Conservation (phyloP, 1,140 invertebrate species). For the Ips nitidus region DNA sequence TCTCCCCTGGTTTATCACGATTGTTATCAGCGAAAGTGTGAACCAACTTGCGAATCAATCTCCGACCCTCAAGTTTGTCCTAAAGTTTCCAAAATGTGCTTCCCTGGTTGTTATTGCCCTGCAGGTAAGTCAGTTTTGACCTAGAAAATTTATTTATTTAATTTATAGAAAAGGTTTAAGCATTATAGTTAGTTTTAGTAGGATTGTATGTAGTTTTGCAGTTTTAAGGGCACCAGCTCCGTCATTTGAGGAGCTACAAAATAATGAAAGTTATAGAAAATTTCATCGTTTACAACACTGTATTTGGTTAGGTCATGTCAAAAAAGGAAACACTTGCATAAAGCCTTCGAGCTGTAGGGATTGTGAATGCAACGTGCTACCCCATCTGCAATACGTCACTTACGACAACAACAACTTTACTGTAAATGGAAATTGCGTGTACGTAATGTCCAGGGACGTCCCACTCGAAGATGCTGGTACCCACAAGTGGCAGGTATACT, state of each 20-base stretch:
- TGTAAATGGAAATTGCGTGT: conserved; percentile 77
- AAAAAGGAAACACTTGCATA: conserved; percentile 69
- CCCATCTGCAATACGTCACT: conserved; percentile 69
- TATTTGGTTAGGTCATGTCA: conserved; percentile 54
- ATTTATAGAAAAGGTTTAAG: too few species aligned
- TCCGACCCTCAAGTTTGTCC: conserved; percentile 62
- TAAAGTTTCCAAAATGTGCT: conserved; percentile 64
- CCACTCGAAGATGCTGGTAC: conserved; percentile 51
- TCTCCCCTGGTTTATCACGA: conserved; percentile 75
- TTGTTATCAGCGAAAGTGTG: conserved; percentile 73
- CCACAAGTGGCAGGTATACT: conserved; percentile 64
- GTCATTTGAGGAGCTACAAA: too few species aligned
- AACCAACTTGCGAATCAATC: conserved; percentile 69
- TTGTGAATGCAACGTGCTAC: conserved; percentile 74
- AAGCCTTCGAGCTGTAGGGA: conserved; percentile 71
- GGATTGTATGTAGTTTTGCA: too few species aligned
- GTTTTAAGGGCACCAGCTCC: too few species aligned
- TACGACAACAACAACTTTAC: conserved; percentile 73
- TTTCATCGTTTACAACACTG: too few species aligned
- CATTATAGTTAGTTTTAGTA: too few species aligned
- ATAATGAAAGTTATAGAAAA: too few species aligned
- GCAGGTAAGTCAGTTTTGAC: conserved; percentile 55
- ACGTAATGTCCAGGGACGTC: conserved; percentile 69
- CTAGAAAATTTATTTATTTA: too few species aligned
- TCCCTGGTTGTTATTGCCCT: conserved; percentile 82